Percentiles rank a stretch among this genome's conserved stretches.
Evolutionary conservation across 2,113 vertebrate species (phyloP).

Genomic region (Channa maculata): DNA sequence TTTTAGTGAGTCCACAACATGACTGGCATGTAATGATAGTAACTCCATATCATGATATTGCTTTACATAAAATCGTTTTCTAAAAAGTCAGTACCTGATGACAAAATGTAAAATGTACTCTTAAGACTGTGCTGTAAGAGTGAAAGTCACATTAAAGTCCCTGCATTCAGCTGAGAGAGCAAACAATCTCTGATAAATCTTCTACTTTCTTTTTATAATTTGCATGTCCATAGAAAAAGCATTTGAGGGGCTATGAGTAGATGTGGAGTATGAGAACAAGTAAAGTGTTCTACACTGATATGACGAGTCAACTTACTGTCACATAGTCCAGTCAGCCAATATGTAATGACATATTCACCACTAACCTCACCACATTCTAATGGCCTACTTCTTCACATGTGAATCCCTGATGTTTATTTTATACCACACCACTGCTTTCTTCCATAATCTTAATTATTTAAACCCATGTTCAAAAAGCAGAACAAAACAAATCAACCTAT

Average conservation of each 20-base stretch:
- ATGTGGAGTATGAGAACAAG: background rate
- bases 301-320: constrained; percentile 6
- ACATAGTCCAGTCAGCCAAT: constrained; percentile 26
- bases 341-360: constrained; percentile 32
- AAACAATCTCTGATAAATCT: background rate
- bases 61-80: too few relatives aligned
- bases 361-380: constrained; percentile 17
- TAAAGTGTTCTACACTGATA: background rate
- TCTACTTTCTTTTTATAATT: constrained; percentile 19
- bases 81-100: background rate
- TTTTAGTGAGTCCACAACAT: background rate
- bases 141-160: background rate
- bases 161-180: background rate
- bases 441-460: constrained; percentile 9
- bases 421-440: background rate
- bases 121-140: background rate
- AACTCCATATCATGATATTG: background rate
- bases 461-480: constrained; percentile 13
- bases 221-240: constrained; percentile 1
- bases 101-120: background rate
- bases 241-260: background rate
- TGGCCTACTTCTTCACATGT: constrained; percentile 41
- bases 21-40: too few relatives aligned
- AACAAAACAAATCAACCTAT: background rate
- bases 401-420: constrained; percentile 12